These are phyloP conservation scores for Dugesia japonica DNA, from an alignment of 2,888 invertebrate species.

Conservation along the genomic window DNA sequence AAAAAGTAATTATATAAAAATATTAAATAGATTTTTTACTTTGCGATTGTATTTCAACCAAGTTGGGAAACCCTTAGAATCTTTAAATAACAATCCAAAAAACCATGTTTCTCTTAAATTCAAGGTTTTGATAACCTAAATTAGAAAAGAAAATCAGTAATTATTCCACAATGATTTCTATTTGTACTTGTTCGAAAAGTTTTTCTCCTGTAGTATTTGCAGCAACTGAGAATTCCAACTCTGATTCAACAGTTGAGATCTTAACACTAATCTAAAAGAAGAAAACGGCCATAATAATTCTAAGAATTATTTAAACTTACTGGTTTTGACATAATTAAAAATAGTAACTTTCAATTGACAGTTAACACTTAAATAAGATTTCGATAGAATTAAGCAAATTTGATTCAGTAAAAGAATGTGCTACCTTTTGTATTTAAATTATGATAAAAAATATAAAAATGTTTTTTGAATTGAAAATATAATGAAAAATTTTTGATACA, in stretches of 20 bases:
- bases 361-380: no score
- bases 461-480: no score
- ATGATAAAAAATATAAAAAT: no score
- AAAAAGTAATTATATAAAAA: background rate
- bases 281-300: no score
- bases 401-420: no score
- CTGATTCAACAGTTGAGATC: slow-evolving; percentile 99
- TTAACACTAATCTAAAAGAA: slow-evolving; percentile 72
- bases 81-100: slow-evolving; percentile 95
- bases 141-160: background rate
- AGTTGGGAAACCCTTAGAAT: slow-evolving; percentile 86
- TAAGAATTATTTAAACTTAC: no score
- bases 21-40: slow-evolving; percentile 52
- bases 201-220: slow-evolving; percentile 97
- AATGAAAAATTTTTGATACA: no score
- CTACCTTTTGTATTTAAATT: no score
- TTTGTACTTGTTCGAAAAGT: slow-evolving; percentile 73
- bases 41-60: slow-evolving; percentile 99
- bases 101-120: slow-evolving; percentile 98
- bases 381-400: no score
- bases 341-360: no score
- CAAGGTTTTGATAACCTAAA: slow-evolving; percentile 72
- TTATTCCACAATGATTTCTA: no score
- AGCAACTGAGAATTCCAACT: slow-evolving; percentile 99
- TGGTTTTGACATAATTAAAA: no score